Conservation (phyloP, 1,140 invertebrate species). For the Belonocnema kinseyi region DNA sequence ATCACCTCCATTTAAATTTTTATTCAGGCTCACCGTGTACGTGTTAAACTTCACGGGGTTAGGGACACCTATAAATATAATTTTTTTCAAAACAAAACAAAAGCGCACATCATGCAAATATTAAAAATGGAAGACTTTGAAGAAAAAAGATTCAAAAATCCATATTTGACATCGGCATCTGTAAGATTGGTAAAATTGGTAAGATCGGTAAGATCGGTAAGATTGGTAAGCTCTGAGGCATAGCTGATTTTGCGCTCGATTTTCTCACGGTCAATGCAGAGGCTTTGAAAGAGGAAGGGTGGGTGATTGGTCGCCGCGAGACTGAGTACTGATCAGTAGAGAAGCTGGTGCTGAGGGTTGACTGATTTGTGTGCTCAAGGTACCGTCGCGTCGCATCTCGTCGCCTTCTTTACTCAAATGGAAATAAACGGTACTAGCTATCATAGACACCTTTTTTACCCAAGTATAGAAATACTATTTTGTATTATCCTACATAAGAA, state of each 20-base stretch:
- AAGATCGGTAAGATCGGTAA: neutral
- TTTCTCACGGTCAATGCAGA: constrained; percentile 55
- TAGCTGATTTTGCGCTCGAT: constrained; percentile 14
- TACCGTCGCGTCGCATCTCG: constrained; percentile 26
- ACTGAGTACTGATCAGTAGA: constrained; percentile 18
- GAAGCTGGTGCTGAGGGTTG: constrained; percentile 53
- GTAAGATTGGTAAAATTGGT: no score
- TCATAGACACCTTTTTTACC: constrained; percentile 18
- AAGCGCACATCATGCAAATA: no score
- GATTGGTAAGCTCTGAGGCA: constrained; percentile 8
- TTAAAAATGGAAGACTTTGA: no score
- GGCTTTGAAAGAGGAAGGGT: constrained; percentile 35
- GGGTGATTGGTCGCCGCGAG: constrained; percentile 53
- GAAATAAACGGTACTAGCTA: constrained; percentile 55
- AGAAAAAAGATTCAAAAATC: no score
- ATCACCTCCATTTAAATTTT: no score
- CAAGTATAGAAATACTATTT: neutral
- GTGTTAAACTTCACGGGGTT: no score
- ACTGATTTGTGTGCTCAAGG: constrained; percentile 63
- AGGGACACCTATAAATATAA: no score
- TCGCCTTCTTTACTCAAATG: constrained; percentile 62
- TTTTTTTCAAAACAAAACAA: no score
- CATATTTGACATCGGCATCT: no score
- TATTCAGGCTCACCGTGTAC: no score
- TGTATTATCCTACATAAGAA: neutral